These are phyloP conservation scores for Chunga burmeisteri DNA, from an alignment of 2,113 vertebrate species.

Conservation along the genomic window DNA sequence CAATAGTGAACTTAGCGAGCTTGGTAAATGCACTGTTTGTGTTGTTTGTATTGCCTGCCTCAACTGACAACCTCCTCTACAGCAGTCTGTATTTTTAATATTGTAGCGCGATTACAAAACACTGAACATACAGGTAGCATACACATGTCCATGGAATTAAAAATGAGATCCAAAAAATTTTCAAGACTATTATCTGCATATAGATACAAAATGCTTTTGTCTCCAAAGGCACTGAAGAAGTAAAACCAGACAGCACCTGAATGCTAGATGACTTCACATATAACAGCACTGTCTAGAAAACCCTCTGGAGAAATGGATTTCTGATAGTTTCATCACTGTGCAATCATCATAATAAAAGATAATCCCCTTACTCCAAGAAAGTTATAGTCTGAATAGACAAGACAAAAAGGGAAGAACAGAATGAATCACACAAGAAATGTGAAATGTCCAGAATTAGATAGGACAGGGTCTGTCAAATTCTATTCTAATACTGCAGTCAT, in stretches of 20 bases:
- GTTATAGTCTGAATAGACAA: background rate
- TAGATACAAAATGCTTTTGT: background rate
- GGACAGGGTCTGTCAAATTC: background rate
- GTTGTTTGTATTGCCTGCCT: background rate
- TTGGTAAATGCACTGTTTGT: background rate
- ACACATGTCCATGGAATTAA: background rate
- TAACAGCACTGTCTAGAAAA: background rate
- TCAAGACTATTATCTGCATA: background rate
- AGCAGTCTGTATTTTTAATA: background rate
- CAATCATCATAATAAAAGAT: background rate
- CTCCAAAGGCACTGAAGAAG: background rate
- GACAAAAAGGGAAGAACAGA: background rate
- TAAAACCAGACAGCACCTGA: background rate
- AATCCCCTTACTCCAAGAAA: background rate
- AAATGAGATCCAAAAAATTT: fast-evolving
- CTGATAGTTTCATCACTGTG: background rate
- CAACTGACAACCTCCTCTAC: background rate
- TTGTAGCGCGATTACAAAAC: background rate
- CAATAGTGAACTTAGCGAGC: background rate
- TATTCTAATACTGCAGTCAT: background rate
- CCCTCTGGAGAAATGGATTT: background rate
- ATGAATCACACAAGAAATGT: background rate
- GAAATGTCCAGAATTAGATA: background rate
- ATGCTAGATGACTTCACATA: background rate
- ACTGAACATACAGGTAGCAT: background rate